Evolutionary conservation across 2,113 vertebrate genomes (phyloP).

Genomic region (Brienomyrus brachyistius): DNA sequence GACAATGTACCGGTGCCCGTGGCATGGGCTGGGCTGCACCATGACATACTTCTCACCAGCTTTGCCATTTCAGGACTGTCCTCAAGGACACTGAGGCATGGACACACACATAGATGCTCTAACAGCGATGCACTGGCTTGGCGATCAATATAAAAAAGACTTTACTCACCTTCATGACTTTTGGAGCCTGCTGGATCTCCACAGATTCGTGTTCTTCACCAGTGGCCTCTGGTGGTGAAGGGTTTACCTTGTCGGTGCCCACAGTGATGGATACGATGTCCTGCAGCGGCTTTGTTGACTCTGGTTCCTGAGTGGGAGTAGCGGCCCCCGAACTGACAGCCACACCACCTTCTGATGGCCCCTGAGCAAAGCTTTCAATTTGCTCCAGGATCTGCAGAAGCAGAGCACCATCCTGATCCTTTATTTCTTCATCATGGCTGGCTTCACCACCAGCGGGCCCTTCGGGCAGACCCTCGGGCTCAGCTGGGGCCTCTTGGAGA

Average conservation of each 20-base stretch:
- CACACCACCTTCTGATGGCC: neutral
- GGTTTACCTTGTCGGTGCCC: neutral
- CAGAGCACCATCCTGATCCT: neutral
- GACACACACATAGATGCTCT: neutral
- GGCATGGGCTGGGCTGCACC: neutral
- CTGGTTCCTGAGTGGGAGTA: neutral
- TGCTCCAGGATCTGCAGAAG: neutral
- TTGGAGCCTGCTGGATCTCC: neutral
- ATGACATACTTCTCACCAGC: neutral
- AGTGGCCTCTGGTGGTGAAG: neutral
- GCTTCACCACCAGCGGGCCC: neutral
- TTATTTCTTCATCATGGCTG: neutral
- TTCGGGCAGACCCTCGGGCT: neutral
- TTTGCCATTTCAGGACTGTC: neutral
- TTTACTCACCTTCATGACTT: neutral
- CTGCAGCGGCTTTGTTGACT: neutral
- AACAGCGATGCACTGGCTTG: constrained; percentile 50
- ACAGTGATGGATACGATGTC: neutral
- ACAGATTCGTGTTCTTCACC: neutral
- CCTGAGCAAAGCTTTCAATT: neutral
- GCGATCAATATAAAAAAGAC: neutral
- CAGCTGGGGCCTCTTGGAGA: neutral
- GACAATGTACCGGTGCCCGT: neutral
- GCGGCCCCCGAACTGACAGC: neutral
- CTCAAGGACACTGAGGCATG: neutral